Percentiles rank a stretch among this genome's conserved stretches.
Conservation (phyloP, 2,113 vertebrate genomes). For the Engraulis encrasicolus region DNA sequence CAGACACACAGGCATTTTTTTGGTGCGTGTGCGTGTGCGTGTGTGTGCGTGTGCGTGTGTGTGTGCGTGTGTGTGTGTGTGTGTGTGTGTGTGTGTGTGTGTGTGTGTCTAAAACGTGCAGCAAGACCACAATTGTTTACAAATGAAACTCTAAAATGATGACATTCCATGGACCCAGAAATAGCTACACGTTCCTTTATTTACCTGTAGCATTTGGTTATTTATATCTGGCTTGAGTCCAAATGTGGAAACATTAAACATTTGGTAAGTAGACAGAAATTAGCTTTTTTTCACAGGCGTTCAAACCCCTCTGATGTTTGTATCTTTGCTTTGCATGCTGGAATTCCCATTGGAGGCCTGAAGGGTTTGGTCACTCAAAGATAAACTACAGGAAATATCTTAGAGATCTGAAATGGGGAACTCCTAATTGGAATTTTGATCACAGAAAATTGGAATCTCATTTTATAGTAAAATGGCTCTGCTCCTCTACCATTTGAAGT, state of each 20-base stretch:
- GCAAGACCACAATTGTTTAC: not conserved
- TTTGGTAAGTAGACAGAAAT: not conserved
- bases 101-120: no score
- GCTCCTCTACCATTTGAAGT: not conserved
- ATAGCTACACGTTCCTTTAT: not conserved
- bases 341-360: not conserved
- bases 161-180: not conserved
- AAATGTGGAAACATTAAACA: not conserved
- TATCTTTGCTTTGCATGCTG: constrained; percentile 3
- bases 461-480: not conserved
- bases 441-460: not conserved
- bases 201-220: no score
- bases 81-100: not conserved
- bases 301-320: not conserved
- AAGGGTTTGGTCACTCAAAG: not conserved
- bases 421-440: not conserved
- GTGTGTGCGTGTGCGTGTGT: not conserved
- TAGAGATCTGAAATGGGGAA: not conserved
- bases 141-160: not conserved
- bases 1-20: not conserved
- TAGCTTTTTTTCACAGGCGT: not conserved
- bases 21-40: not conserved
- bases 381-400: not conserved
- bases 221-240: not conserved
- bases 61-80: not conserved